Evolutionary conservation across 2,113 vertebrate genomes (phyloP), one percentile per base, ranked within the genome.

Genomic region (Cyprinodon brontotheroides): DNA sequence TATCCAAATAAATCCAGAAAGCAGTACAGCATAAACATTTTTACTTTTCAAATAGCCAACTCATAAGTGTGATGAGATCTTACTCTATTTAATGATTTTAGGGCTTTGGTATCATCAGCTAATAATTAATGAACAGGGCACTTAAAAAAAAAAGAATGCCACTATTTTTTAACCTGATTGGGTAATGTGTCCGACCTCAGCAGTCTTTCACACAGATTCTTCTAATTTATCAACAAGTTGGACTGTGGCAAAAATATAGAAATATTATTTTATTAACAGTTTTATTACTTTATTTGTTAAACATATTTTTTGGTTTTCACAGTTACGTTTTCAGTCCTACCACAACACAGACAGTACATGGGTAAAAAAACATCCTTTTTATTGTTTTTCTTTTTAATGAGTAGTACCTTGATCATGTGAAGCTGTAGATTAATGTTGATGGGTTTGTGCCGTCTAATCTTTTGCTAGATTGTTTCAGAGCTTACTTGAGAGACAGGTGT

Each of bases 11-110:
- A 65, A 80, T 70, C 69, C 67, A 75, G 77, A 67, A 80, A 70
- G 68, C 65, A 20, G 38, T 79, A 83, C 67, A 74, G 75, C 72
- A 72, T 78, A 71, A 78, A 86, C 88, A 82, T 83, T 92, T 91
- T 91, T 89, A 90, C 75, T 82, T 87, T 83, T 92, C 85, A 89
- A 93, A 91, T 81, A 76, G 84, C 70, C 76, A 77, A 77, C 71
- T 92, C 90, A 93, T 92, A 86, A 89, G 91, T 89, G 85, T 91
- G 87, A 93, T 45, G 83, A 82, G 78, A 85, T 89, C 87, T 87
- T 74, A 89, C 77, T 83, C 81, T 6, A 67, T 6, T 69, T 84
- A 80, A 78, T 79, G 84, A 78, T 72, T 87, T 81, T 84, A 81
- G 75, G 87, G 77, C 84, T 87, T 83, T 73, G 79, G 75, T 80